Evolutionary conservation across 2,797 vertebrate species (phyloP).

Genomic region (Premnoplex brunnescens): DNA sequence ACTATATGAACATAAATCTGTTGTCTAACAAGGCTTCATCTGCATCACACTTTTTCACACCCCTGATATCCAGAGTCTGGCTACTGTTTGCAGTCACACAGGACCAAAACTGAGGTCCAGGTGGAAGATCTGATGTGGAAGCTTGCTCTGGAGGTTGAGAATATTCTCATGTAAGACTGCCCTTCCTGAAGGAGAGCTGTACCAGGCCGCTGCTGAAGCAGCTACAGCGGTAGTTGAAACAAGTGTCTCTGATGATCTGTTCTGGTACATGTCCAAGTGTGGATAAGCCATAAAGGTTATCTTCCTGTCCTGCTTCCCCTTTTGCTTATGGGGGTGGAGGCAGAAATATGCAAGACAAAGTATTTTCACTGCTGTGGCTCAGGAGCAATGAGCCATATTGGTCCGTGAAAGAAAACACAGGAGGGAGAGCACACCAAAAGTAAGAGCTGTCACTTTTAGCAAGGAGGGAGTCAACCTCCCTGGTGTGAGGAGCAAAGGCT

Average conservation of each 20-base stretch:
- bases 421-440: background rate
- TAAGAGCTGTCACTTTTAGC: background rate
- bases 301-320: background rate
- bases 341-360: background rate
- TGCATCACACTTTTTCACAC: background rate
- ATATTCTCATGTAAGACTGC: background rate
- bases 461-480: background rate
- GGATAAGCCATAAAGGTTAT: background rate
- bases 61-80: background rate
- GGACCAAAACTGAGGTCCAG: background rate
- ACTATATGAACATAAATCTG: background rate
- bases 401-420: background rate
- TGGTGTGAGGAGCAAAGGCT: background rate
- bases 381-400: background rate
- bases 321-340: background rate
- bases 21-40: background rate
- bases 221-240: background rate
- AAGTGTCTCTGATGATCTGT: background rate
- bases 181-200: background rate
- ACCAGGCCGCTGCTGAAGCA: background rate
- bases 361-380: background rate
- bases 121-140: background rate
- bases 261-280: background rate
- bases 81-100: background rate
- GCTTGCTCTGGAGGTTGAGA: background rate